phyloP scores from a whole-genome alignment of 2,113 vertebrate genomes.

The Cavia porcellus region DNA sequence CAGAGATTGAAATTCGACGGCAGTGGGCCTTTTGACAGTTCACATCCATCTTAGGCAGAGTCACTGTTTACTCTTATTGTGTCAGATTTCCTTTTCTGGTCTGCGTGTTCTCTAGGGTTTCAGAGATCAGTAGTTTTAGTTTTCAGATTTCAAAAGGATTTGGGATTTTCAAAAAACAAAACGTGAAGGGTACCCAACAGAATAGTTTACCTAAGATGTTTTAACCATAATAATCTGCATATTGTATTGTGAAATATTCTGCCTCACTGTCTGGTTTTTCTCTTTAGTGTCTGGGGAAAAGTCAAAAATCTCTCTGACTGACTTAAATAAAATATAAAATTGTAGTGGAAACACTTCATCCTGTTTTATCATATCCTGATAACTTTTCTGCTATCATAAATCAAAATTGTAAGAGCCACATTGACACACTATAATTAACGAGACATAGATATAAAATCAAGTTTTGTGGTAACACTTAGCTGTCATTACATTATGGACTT shows the following conservation, averaged over 20 bases:
- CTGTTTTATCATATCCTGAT: background rate
- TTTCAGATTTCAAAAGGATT: slow-evolving; percentile 72
- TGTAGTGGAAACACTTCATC: background rate
- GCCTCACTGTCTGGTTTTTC: slow-evolving; percentile 13
- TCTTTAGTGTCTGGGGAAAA: slow-evolving; percentile 5
- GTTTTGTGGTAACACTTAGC: slow-evolving; percentile 66
- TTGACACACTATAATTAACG: slow-evolving; percentile 72
- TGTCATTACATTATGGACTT: slow-evolving; percentile 82
- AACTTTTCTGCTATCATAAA: slow-evolving; percentile 61
- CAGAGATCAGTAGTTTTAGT: slow-evolving; percentile 59
- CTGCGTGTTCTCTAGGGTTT: slow-evolving; percentile 55
- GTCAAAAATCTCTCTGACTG: background rate
- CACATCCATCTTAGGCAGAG: slow-evolving; percentile 71
- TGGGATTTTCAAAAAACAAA: slow-evolving; percentile 69
- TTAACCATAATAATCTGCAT: slow-evolving; percentile 73
- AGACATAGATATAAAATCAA: slow-evolving; percentile 80
- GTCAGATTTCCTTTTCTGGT: slow-evolving; percentile 69
- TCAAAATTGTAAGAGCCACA: slow-evolving; percentile 75
- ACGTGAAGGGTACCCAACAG: slow-evolving; percentile 62
- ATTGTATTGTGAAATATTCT: slow-evolving; percentile 44
- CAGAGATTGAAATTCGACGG: slow-evolving; percentile 60
- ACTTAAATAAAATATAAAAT: slow-evolving; percentile 15
- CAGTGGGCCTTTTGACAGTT: slow-evolving; percentile 64
- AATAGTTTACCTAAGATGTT: slow-evolving; percentile 69
- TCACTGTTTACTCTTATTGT: slow-evolving; percentile 73